Percentiles rank a stretch among this genome's conserved stretches.
Evolutionary conservation across 2,888 invertebrate genomes (phyloP).

Genomic region (Plebejus argus): DNA sequence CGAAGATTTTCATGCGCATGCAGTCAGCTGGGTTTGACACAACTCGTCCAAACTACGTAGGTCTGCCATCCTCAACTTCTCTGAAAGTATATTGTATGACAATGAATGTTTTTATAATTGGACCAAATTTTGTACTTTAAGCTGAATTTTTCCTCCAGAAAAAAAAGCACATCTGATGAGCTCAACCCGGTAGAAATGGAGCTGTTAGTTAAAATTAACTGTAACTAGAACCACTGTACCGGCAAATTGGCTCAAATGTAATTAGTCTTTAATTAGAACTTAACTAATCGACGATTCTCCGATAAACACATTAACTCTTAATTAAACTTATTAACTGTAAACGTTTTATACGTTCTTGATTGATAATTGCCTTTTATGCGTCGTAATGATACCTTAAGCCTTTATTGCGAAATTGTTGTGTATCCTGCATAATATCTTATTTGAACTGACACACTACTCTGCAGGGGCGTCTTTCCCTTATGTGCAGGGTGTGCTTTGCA

Average conservation of each 20-base stretch:
- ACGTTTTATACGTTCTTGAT: neutral
- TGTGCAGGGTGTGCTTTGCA: too few species aligned
- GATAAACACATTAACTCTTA: slow-evolving; percentile 5
- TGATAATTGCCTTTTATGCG: slow-evolving; percentile 7
- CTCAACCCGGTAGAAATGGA: slow-evolving; percentile 5
- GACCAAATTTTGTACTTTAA: too few species aligned
- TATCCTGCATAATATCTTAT: neutral
- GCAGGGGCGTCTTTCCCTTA: too few species aligned
- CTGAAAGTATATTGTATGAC: too few species aligned
- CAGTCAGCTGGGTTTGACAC: too few species aligned
- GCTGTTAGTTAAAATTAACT: slow-evolving; percentile 25
- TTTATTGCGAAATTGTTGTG: neutral
- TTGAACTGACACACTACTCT: neutral
- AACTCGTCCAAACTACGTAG: too few species aligned
- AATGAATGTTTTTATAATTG: too few species aligned
- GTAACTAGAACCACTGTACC: slow-evolving; percentile 38
- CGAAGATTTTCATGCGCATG: too few species aligned
- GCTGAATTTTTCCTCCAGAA: neutral
- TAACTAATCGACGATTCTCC: slow-evolving; percentile 16
- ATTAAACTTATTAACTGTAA: slow-evolving; percentile 11
- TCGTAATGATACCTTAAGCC: neutral
- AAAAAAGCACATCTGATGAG: neutral
- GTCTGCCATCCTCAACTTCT: too few species aligned
- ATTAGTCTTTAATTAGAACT: slow-evolving; percentile 64
- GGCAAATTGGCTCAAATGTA: slow-evolving; percentile 61